Percentiles rank a stretch among this genome's conserved stretches.
Conservation (phyloP, 2,888 invertebrate genomes). For the Epicampocera succincta region DNA sequence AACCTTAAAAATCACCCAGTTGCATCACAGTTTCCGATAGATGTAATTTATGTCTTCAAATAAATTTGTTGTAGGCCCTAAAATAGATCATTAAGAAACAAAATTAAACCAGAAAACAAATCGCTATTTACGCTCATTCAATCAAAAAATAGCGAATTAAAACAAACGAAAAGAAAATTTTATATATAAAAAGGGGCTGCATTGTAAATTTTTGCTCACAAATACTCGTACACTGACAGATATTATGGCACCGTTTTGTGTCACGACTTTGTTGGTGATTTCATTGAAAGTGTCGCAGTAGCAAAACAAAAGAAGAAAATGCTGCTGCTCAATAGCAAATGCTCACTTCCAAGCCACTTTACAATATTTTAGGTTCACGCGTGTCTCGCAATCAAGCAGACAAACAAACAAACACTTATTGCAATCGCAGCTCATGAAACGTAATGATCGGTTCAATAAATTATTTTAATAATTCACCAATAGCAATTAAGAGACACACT, state of each 20-base stretch:
- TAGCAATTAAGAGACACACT: conserved; percentile 69
- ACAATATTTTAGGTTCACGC: not conserved
- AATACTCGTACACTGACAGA: no score
- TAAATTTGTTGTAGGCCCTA: not conserved
- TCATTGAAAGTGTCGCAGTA: not conserved
- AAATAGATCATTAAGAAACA: conserved; percentile 11
- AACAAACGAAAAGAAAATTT: not conserved
- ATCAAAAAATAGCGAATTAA: conserved; percentile 15
- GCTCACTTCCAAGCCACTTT: conserved; percentile 55
- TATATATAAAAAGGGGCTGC: no score
- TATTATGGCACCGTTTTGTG: conserved; percentile 21
- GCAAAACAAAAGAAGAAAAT: not conserved
- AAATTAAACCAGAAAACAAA: conserved; percentile 11
- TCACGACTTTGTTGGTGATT: not conserved
- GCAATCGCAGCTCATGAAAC: not conserved
- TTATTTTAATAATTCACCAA: conserved; percentile 65
- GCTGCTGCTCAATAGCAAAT: conserved; percentile 18
- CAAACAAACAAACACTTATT: not conserved
- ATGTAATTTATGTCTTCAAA: no score
- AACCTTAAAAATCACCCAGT: no score
- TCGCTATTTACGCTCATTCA: conserved; percentile 5
- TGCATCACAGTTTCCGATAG: no score
- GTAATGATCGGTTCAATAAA: conserved; percentile 50
- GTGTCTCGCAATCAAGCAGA: conserved; percentile 27
- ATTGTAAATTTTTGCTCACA: no score